These are phyloP conservation scores for Leptinotarsa tumamoca DNA, from an alignment of 2,888 invertebrate species.

Conservation along the genomic window DNA sequence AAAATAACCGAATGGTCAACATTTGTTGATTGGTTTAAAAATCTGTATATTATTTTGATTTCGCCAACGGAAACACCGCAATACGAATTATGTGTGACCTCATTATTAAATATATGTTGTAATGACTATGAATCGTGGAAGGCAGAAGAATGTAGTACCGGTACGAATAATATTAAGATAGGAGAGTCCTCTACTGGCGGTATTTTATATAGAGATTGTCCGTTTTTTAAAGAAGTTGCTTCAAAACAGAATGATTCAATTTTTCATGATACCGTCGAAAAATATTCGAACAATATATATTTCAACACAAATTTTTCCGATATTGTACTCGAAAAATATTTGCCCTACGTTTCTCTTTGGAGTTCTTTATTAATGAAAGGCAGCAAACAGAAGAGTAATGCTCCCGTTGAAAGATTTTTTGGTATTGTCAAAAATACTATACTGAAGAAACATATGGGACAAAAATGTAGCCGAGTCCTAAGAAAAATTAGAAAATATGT, in stretches of 20 bases:
- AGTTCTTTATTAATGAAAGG: constrained; percentile 21
- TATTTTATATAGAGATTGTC: neutral
- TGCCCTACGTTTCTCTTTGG: constrained; percentile 31
- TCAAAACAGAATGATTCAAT: neutral
- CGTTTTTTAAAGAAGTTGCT: neutral
- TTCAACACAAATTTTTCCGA: neutral
- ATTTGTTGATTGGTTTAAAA: constrained; percentile 2
- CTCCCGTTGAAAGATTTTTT: neutral
- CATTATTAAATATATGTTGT: constrained; percentile 13
- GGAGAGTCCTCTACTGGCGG: neutral
- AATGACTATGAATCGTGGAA: neutral
- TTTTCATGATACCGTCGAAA: neutral
- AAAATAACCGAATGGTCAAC: neutral
- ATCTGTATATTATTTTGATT: neutral
- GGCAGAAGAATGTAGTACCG: neutral
- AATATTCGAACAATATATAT: neutral
- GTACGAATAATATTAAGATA: neutral
- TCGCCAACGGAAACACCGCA: constrained; percentile 9
- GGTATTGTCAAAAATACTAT: neutral
- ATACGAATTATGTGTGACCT: neutral
- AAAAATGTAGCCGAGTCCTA: neutral
- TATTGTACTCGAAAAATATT: constrained; percentile 24
- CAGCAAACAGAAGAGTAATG: constrained; percentile 16
- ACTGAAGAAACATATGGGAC: neutral
- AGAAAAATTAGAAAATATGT: constrained; percentile 11